Evolutionary conservation across 2,888 invertebrate species (phyloP), one percentile per base, ranked within the genome.

Genomic region (Eristalis pertinax): DNA sequence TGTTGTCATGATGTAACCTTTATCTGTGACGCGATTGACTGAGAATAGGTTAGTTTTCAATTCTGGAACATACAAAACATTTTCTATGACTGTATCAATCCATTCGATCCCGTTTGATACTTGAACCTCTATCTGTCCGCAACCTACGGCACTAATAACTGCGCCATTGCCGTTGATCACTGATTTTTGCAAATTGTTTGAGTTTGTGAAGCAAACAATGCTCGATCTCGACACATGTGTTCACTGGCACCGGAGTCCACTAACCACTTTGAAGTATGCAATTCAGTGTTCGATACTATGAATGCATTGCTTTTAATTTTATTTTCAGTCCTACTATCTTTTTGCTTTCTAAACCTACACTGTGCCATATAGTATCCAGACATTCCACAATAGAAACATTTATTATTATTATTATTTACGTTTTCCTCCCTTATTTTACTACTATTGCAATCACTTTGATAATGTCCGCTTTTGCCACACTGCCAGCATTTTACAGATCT

Each of bases 61-160:
- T 62, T 62, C 62, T 62, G 62, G 60, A 60, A 60, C 60, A 60
- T 60, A 26, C 60, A 60, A 60, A 60, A 60, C 26, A 60, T 60
- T 60, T 13, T 60, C 60, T 26, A 43, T 43, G 15, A 43, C 43
- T 43, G 60, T 62, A 62, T 62, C 62, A 62, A 62, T 60, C 60
- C 60, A 60, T 60, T 60, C 26, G 60, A 60, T 60, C 8, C 60
- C 13, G 26, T 60, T 26, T 60, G 11, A 24, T 60, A 26, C 60
- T 60, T 60, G 24, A 60, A 60, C 60, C 60, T 60, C 60, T 60
- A 60, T 60, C 60, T 60, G 60, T 60, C 22, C 24, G 24, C 60
- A 60, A 60, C 60, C 8, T 22, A 60, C 2, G 60, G 13, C 22
- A 24, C 60, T 60, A 8, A 60, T 41, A 41, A 15, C 10, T 60